These are phyloP conservation scores for Eilema sororculum DNA, from an alignment of 2,888 invertebrate genomes.

Conservation along the genomic window DNA sequence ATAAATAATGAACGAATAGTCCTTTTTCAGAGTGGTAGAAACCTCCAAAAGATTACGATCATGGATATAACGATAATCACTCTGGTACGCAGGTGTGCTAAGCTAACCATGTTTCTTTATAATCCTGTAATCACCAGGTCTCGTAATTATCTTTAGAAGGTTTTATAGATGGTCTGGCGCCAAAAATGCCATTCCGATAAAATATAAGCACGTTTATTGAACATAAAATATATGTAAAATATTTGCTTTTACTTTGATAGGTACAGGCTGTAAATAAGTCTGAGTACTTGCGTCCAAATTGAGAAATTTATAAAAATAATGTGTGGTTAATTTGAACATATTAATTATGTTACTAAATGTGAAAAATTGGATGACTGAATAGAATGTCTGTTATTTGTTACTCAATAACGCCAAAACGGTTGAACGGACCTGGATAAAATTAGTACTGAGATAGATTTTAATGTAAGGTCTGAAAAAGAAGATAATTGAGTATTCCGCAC, in stretches of 20 bases:
- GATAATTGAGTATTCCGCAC: no score
- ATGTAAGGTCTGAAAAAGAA: no score
- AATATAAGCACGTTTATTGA: constrained; percentile 2
- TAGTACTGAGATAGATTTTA: neutral
- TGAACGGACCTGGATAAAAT: no score
- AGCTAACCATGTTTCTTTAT: constrained; percentile 1
- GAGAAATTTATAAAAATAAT: neutral
- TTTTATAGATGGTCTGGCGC: neutral
- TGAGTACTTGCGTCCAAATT: neutral
- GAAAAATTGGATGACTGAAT: neutral
- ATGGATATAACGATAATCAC: neutral
- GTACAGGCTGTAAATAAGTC: neutral
- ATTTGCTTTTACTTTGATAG: neutral
- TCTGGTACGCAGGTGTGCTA: neutral
- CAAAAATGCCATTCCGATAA: neutral
- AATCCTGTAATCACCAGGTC: neutral
- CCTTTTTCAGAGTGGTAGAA: neutral
- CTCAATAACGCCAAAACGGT: no score
- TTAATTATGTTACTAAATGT: neutral
- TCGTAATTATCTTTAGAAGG: neutral
- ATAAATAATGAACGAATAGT: neutral
- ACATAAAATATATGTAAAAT: constrained; percentile 2
- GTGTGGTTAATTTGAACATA: no score
- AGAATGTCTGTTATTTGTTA: no score
- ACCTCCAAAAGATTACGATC: neutral